A percentile compares a stretch with the other conserved stretches of the same genome.
Evolutionary conservation across 2,888 invertebrate species (phyloP).

Genomic region (Conistra vaccinii): DNA sequence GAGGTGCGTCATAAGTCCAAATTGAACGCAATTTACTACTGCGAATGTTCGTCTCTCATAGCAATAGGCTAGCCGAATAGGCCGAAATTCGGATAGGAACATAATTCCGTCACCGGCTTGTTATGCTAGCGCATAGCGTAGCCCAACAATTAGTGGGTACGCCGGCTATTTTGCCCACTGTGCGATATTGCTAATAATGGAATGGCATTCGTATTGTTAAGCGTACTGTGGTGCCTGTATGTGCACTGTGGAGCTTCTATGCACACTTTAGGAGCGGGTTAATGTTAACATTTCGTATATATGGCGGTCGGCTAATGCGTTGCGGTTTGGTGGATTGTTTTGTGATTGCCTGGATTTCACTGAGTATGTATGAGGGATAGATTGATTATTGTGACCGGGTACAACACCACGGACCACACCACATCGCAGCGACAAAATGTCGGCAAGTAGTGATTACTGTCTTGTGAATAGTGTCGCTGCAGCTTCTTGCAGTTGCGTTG

Average conservation of each 20-base stretch:
- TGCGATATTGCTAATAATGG: constrained; percentile 56
- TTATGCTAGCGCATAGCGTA: constrained; percentile 28
- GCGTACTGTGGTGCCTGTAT: constrained; percentile 16
- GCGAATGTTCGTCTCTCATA: constrained; percentile 18
- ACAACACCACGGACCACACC: no score
- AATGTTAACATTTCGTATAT: constrained; percentile 20
- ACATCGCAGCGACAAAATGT: no score
- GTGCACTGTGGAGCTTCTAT: neutral
- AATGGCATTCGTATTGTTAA: constrained; percentile 35
- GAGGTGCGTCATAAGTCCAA: constrained; percentile 34
- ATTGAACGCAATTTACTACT: constrained; percentile 48
- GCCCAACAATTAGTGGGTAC: constrained; percentile 47
- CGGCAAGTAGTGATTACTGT: no score
- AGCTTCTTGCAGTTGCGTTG: no score
- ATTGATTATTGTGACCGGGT: neutral
- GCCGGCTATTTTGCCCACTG: constrained; percentile 36
- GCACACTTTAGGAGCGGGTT: constrained; percentile 23
- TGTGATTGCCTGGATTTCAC: constrained; percentile 13
- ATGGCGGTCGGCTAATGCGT: constrained; percentile 2
- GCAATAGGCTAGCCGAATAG: constrained; percentile 19
- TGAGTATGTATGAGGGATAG: neutral
- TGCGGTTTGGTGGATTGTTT: constrained; percentile 40
- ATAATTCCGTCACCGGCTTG: constrained; percentile 38
- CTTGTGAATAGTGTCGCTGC: no score
- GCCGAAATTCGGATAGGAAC: constrained; percentile 32